Base-by-base conservation (phyloP, 2,888 invertebrate genomes). In the Sesia apiformis region DNA sequence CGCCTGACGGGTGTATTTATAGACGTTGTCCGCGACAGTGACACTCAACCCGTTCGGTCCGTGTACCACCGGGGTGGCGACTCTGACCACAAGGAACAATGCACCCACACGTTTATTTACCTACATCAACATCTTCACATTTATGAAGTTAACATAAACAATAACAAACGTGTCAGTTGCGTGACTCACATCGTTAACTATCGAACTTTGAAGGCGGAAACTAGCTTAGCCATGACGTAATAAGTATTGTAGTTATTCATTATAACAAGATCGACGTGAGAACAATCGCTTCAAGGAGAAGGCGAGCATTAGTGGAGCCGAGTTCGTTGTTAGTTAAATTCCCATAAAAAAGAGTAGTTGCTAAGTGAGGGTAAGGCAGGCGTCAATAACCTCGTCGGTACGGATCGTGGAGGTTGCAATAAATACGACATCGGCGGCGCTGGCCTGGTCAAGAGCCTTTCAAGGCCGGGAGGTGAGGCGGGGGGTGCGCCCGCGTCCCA, bases 401-500 rank as follows among this genome's bases (percentile, higher is more conserved):
- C 81, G 78, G 84, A 86, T 86, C 84, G 79, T 81, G 81, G 88
- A 87, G 85, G 80, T 88, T 88, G 88, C 88, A 87, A 88, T 87
- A 88, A 87, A 87, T 87, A 87, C 85, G 81, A 81, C 82, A 84
- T 78, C 83, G 83, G 74, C 82, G 78, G 72, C 76, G 74, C 73
- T 84, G 87, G 84, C 76, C 85, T 89, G 88, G 89, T 89, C 89
- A 88, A 88, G 88, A 87, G 87, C 88, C 88, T 89, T 88, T 89
- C 89, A 88, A 89, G 88, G 89, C 82, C 84, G 80, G 81, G 86
- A 81, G 81, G 84, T 78, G 84, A 84, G 81, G 85, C 80, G 86
- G 86, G 86, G 87, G 77, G 81, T 74, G 74, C 66, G 74, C 69
- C 69, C 70, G 77, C 81, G 81, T 78, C 80, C 84, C 78, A 82